These are phyloP conservation scores for Probosciger aterrimus DNA, from an alignment of 2,113 vertebrate species.

Conservation along the genomic window DNA sequence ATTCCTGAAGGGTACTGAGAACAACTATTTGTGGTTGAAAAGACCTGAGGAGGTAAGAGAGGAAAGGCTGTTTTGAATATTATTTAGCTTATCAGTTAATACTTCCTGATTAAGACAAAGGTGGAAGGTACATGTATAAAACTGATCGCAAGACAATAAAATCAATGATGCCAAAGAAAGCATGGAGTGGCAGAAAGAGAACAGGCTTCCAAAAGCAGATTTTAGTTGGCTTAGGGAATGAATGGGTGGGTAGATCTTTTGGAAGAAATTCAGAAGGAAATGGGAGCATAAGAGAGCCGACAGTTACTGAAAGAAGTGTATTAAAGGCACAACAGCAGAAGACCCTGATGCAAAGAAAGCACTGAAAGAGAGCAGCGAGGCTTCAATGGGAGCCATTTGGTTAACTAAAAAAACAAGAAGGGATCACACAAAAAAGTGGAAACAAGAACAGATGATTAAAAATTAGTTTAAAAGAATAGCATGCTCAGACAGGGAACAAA, in stretches of 20 bases:
- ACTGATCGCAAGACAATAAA: background rate
- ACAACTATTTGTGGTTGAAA: background rate
- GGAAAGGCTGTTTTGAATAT: background rate
- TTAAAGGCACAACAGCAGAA: background rate
- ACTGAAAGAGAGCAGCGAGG: background rate
- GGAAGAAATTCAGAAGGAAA: constrained; percentile 29
- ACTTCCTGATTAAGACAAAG: background rate
- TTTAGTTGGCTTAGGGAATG: background rate
- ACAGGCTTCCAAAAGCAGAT: background rate
- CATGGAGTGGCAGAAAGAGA: background rate
- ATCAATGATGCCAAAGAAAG: background rate
- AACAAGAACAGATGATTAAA: background rate
- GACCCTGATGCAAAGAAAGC: background rate
- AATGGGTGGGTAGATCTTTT: background rate
- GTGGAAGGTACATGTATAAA: background rate
- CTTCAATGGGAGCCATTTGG: background rate
- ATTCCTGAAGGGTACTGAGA: background rate
- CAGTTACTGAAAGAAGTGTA: background rate
- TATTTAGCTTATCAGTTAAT: background rate
- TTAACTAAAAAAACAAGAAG: background rate
- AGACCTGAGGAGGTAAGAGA: background rate
- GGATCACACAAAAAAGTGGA: background rate
- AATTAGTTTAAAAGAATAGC: background rate
- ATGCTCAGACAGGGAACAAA: background rate
- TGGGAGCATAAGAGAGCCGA: background rate